These are phyloP conservation scores for Osmerus eperlanus DNA, from an alignment of 2,113 vertebrate species.

Conservation along the genomic window DNA sequence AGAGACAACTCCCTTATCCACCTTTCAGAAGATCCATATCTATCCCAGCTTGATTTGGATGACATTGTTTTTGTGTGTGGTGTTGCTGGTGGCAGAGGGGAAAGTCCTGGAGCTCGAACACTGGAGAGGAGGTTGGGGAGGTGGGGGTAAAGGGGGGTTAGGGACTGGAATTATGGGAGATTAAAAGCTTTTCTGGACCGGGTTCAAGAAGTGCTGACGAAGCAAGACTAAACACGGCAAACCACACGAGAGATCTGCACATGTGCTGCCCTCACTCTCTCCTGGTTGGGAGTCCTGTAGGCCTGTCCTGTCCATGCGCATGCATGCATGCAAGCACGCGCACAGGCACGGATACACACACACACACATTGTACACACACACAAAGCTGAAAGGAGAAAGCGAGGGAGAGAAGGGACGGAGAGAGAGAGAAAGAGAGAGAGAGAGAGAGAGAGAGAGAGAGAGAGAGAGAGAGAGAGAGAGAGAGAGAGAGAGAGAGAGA, in stretches of 20 bases:
- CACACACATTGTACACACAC: conserved; percentile 13
- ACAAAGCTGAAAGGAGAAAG: no score
- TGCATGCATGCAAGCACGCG: not conserved
- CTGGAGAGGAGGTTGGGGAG: not conserved
- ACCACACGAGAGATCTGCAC: conserved; percentile 70
- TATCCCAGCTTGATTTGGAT: conserved; percentile 29
- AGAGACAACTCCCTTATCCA: not conserved
- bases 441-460: conserved; percentile 12
- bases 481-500: not conserved
- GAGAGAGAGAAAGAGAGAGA: not conserved
- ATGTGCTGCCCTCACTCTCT: conserved; percentile 64
- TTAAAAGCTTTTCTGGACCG: conserved; percentile 92
- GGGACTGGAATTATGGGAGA: conserved; percentile 70
- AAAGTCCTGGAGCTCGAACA: conserved; percentile 31
- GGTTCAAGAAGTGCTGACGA: conserved; percentile 83
- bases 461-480: conserved; percentile 1
- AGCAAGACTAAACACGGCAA: conserved; percentile 78
- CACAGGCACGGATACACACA: conserved; percentile 3
- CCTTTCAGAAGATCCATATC: conserved; percentile 24
- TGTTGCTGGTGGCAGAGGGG: not conserved
- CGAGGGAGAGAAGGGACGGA: no score
- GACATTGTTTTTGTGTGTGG: conserved; percentile 23
- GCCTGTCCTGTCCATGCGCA: conserved; percentile 45
- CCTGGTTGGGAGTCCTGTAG: conserved; percentile 52
- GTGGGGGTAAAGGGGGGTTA: conserved; percentile 55